Evolutionary conservation across 2,113 vertebrate genomes (phyloP), one percentile per base, ranked within the genome.

Genomic region (Chaetodon auriga): DNA sequence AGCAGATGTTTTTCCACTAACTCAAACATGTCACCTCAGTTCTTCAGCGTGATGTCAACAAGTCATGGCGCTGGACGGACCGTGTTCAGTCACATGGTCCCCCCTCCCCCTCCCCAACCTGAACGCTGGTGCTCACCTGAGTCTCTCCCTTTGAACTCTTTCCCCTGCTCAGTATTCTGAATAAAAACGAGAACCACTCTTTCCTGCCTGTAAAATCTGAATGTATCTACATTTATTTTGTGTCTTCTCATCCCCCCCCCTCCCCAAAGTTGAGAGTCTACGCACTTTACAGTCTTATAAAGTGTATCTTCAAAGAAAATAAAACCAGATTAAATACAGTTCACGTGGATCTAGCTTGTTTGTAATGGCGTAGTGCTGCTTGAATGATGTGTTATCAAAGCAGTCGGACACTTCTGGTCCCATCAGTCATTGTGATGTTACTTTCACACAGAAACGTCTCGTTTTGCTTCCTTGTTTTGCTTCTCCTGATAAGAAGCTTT

Each of bases 211-310:
- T 66, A 78, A 82, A 60, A 92, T 90, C 85, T 89, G 90, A 94
- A 93, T 90, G 88, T 93, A 89, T 60, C 89, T 75, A 57, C 72
- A 84, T 84, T 76, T 82, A 83, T 76, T 81, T 66, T 53, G 57
- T 64, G 35, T 75, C 61, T 45, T 69, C 51, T 46, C 30, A 45
- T 75, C 57, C 57, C 46, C 1, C 38, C 48, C 49, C 1, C 38
- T 48, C 49, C 55, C 55, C 53, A 69, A 87, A 84, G 51, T 83
- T 87, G 73, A 95, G 88, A 87, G 90, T 85, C 63, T 58, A 89
- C 21, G 93, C 94, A 95, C 94, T 95, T 95, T 93, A 93, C 54
- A 4, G 55, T 89, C 84, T 70, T 89, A 80, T 83, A 91, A 91
- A 92, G 88, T 93, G 93, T 93, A 90, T 84, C 89, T 92, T 93